Conservation (phyloP, 2,888 invertebrate genomes). For the Rhamphomyia laevipes region DNA sequence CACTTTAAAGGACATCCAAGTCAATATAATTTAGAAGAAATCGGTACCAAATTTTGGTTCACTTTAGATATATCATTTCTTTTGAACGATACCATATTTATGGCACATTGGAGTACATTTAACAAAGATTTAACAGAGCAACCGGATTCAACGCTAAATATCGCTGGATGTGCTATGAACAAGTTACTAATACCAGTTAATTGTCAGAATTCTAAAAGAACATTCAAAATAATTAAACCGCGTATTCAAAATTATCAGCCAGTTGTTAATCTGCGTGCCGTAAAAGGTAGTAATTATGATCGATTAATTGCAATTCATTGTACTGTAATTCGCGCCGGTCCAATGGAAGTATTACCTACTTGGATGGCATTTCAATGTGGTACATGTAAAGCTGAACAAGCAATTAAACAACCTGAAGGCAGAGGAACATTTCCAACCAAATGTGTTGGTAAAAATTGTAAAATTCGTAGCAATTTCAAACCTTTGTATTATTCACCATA, state of each 20-base stretch:
- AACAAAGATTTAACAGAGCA: conserved; percentile 51
- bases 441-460: conserved; percentile 42
- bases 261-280: conserved; percentile 24
- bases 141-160: conserved; percentile 54
- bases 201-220: conserved; percentile 36
- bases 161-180: conserved; percentile 69
- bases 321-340: conserved; percentile 70
- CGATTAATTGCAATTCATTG: conserved; percentile 68
- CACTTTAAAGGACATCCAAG: conserved; percentile 37
- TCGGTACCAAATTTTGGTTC: conserved; percentile 21
- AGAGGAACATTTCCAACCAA: conserved; percentile 39
- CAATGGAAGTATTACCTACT: conserved; percentile 57
- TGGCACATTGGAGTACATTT: conserved; percentile 50
- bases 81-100: conserved; percentile 44
- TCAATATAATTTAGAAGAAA: conserved; percentile 20
- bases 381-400: conserved; percentile 53
- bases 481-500: conserved; percentile 52
- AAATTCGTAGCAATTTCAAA: conserved; percentile 48
- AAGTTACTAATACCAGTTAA: conserved; percentile 28
- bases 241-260: conserved; percentile 46
- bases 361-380: conserved; percentile 69
- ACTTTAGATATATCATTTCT: conserved; percentile 45
- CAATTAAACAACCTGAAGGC: conserved; percentile 43
- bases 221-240: conserved; percentile 31
- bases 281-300: conserved; percentile 37